Conservation (phyloP, 2,797 vertebrate genomes). For the Schizopygopsis malacanthus region DNA sequence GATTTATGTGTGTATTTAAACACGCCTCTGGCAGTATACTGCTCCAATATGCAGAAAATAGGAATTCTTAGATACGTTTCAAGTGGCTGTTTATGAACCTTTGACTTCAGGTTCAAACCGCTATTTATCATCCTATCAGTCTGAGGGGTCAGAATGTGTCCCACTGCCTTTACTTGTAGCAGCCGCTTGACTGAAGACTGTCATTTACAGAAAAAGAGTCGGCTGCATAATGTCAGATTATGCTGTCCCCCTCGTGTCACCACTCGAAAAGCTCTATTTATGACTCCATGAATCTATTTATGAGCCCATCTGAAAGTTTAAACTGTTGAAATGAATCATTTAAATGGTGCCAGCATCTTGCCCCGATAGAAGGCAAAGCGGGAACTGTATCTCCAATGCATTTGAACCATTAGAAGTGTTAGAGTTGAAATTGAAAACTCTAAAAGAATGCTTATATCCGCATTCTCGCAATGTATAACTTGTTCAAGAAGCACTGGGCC, state of each 20-base stretch:
- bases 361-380: conserved; percentile 27
- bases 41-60: conserved; percentile 71
- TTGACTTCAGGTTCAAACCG: conserved; percentile 74
- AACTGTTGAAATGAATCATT: conserved; percentile 75
- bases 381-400: conserved; percentile 44
- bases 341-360: conserved; percentile 64
- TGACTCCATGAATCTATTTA: conserved; percentile 74
- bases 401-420: conserved; percentile 47
- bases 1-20: conserved; percentile 33
- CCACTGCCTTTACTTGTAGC: conserved; percentile 71
- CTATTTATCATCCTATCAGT: conserved; percentile 76
- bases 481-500: conserved; percentile 11
- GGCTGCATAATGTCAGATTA: conserved; percentile 83
- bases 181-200: conserved; percentile 74
- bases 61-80: conserved; percentile 74
- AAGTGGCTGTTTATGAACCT: conserved; percentile 75
- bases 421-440: conserved; percentile 60
- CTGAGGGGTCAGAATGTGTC: conserved; percentile 74
- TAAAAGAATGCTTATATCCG: conserved; percentile 51
- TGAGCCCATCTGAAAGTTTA: conserved; percentile 68
- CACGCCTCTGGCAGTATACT: conserved; percentile 63
- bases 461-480: conserved; percentile 36
- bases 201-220: conserved; percentile 75
- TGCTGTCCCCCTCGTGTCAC: conserved; percentile 74
- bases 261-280: conserved; percentile 69